Base-by-base conservation (phyloP, 2,113 vertebrate genomes). In the Microtus pennsylvanicus region DNA sequence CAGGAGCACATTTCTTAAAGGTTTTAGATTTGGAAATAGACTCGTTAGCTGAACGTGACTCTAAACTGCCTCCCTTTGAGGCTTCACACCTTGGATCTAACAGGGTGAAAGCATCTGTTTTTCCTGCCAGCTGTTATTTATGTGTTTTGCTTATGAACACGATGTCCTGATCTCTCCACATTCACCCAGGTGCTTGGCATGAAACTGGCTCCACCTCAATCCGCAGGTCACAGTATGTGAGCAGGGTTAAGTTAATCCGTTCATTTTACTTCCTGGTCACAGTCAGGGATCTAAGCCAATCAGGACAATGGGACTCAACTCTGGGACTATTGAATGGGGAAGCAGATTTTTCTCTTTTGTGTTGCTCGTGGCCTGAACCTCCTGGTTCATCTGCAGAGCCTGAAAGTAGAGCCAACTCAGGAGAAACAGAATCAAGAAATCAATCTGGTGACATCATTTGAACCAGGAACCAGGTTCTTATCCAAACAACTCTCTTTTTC, bases 401-500 rank as follows among this genome's bases (percentile, higher is more conserved):
- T 92, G 28, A 63, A 72, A 69, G 67, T 38, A 16, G 69, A 85
- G 55, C 65, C 55, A 93, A 67, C 14, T 89, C n/a, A 26, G 47
- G 55, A 92, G 67, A 94, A 55, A 24, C 11, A 83, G 33, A 96
- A 93, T 58, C 16, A 81, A 95, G 65, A 88, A 94, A 88, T 75
- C 14, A 76, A 80, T 75, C 55, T 92, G 58, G 13, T 78, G 42
- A 85, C 65, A 61, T 92, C 33, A 87, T 85, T 82, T 87, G 55
- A 96, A 85, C 69, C 47, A 95, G 63, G 58, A 96, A 95, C 26
- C 42, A 89, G 86, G 13, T 7, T 83, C 78, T 92, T 83, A 67
- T 93, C 28, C 50, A 97, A 97, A 87, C 58, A 93, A 90, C 75
- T 74, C 22, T 67, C 33, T 75, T 33, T 92, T 26, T 76, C 55